These are phyloP conservation scores for Empis stercorea DNA, from an alignment of 2,888 invertebrate genomes.

Conservation along the genomic window DNA sequence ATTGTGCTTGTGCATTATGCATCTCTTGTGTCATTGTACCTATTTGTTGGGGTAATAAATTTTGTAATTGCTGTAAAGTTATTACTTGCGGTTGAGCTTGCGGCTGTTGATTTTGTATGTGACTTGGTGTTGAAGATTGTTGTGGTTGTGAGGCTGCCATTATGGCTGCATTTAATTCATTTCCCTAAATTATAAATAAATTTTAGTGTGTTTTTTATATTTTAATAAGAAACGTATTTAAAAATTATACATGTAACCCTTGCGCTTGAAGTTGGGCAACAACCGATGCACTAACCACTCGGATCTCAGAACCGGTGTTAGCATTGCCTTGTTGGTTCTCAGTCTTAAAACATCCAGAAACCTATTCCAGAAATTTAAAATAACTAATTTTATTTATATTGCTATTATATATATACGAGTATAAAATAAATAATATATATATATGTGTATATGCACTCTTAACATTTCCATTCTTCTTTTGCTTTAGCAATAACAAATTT, in stretches of 20 bases:
- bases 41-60: slow-evolving; percentile 18
- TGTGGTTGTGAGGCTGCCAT: slow-evolving; percentile 18
- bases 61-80: slow-evolving; percentile 18
- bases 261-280: not conserved
- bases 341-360: not conserved
- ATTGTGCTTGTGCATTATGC: not conserved
- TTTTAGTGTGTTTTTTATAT: not conserved
- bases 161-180: slow-evolving; percentile 19
- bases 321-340: not conserved
- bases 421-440: not conserved
- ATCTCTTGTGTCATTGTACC: slow-evolving; percentile 11
- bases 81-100: slow-evolving; percentile 16
- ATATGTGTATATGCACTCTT: too few species aligned
- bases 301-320: not conserved
- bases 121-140: slow-evolving; percentile 4
- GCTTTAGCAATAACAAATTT: too few species aligned
- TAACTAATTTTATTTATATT: too few species aligned
- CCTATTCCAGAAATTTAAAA: not conserved
- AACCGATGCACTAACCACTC: not conserved
- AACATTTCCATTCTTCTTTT: too few species aligned
- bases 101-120: slow-evolving; percentile 9
- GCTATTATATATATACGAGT: too few species aligned
- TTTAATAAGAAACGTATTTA: not conserved
- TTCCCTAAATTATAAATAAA: not conserved
- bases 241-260: not conserved